phyloP scores from a whole-genome alignment of 2,797 vertebrate genomes.

The Coilia nasus region DNA sequence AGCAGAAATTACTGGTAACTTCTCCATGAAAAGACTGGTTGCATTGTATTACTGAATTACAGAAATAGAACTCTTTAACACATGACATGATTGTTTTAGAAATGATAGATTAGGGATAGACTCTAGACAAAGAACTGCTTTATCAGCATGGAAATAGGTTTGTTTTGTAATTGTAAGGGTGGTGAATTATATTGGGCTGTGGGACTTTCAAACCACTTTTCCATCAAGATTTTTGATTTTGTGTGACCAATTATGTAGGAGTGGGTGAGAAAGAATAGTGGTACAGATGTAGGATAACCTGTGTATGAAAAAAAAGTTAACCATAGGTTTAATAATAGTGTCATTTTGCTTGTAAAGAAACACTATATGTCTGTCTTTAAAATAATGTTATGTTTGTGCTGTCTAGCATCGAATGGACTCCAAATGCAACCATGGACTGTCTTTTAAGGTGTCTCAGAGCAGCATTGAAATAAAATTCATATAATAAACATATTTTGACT shows the following conservation, averaged over 20 bases:
- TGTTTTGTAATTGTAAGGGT: not conserved
- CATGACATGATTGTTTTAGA: constrained; percentile 28
- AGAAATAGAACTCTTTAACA: not conserved
- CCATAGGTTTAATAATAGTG: not conserved
- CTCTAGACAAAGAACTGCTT: constrained; percentile 19
- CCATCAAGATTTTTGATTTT: not conserved
- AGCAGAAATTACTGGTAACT: not conserved
- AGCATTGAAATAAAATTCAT: not conserved
- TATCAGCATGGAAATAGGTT: constrained; percentile 33
- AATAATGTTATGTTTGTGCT: not conserved
- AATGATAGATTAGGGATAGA: constrained; percentile 23
- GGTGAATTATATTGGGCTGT: not conserved
- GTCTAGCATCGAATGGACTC: not conserved
- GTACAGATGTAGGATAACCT: not conserved
- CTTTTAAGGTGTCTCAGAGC: not conserved
- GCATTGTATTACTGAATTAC: not conserved
- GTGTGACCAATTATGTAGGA: not conserved
- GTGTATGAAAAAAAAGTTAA: not conserved
- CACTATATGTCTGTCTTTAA: not conserved
- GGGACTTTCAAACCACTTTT: not conserved
- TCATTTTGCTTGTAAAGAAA: not conserved
- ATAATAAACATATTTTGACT: not conserved
- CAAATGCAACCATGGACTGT: not conserved
- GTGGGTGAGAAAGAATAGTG: not conserved
- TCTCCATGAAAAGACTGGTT: not conserved